Evolutionary conservation across 2,888 invertebrate species (phyloP).

Genomic region (Euspilapteryx auroguttella): DNA sequence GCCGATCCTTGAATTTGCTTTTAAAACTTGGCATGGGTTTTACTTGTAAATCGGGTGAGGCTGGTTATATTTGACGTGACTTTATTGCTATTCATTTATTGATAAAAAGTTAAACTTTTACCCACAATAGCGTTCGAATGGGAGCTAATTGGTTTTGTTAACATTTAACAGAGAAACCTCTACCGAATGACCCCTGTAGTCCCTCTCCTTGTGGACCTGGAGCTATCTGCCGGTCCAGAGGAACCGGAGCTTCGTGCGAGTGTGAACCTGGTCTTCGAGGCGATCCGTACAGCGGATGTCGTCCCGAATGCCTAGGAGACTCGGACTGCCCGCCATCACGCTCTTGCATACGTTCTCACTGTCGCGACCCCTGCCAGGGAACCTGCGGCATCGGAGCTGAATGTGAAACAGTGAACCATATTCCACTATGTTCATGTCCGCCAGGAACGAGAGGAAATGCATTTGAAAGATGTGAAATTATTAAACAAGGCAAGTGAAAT

Average conservation of each 20-base stretch:
- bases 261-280: constrained; percentile 74
- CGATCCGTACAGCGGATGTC: constrained; percentile 74
- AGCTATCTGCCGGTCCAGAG: constrained; percentile 76
- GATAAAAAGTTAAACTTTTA: not conserved
- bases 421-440: constrained; percentile 73
- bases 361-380: constrained; percentile 80
- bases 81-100: not conserved
- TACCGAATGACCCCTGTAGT: constrained; percentile 72
- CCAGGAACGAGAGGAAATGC: constrained; percentile 70
- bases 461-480: constrained; percentile 61
- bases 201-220: constrained; percentile 84
- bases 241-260: constrained; percentile 70
- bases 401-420: constrained; percentile 73
- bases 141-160: not conserved
- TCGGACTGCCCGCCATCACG: constrained; percentile 84
- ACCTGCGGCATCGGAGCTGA: constrained; percentile 83
- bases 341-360: constrained; percentile 81
- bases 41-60: constrained; percentile 40
- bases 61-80: constrained; percentile 9
- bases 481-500: constrained; percentile 28
- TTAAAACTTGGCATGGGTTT: constrained; percentile 61
- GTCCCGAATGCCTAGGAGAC: constrained; percentile 86
- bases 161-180: constrained; percentile 29
- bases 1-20: too few relatives aligned
- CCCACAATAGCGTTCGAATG: not conserved